Percentiles rank a stretch among this genome's conserved stretches.
phyloP scores from a whole-genome alignment of 2,888 invertebrate genomes.

The Trichogramma evanescens region DNA sequence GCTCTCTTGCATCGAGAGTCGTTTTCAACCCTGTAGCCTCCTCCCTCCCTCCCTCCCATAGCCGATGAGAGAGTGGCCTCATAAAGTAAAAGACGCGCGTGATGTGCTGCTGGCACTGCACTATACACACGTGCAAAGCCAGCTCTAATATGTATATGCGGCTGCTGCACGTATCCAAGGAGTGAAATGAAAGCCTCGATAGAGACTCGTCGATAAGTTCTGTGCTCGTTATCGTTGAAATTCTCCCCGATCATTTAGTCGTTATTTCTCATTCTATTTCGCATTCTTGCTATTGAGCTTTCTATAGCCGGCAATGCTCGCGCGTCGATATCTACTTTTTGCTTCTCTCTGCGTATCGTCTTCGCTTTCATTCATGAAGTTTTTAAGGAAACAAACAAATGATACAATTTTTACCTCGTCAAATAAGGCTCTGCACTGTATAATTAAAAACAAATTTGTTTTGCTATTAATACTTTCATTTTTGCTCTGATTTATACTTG shows the following conservation, averaged over 20 bases:
- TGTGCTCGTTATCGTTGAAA: slow-evolving; percentile 13
- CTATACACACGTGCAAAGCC: no score
- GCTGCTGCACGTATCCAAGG: not conserved
- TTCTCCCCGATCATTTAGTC: slow-evolving; percentile 5
- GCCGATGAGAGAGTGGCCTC: not conserved
- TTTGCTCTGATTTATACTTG: no score
- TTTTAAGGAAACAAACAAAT: no score
- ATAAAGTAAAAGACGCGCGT: slow-evolving; percentile 6
- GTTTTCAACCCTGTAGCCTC: not conserved
- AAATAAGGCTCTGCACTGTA: no score
- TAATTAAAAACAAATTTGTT: no score
- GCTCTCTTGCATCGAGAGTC: not conserved
- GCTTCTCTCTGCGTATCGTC: no score
- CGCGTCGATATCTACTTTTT: no score
- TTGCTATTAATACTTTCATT: no score
- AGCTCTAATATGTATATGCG: no score
- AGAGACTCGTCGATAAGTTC: slow-evolving; percentile 24
- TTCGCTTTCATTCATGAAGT: no score
- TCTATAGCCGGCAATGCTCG: no score
- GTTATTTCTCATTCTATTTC: not conserved
- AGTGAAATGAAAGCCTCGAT: slow-evolving; percentile 13
- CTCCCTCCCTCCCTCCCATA: not conserved
- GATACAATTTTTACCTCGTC: no score
- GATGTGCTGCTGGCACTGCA: not conserved
- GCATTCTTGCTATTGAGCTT: not conserved